Base-by-base conservation (phyloP, 2,888 invertebrate genomes). In the Chloromyia formosa region DNA sequence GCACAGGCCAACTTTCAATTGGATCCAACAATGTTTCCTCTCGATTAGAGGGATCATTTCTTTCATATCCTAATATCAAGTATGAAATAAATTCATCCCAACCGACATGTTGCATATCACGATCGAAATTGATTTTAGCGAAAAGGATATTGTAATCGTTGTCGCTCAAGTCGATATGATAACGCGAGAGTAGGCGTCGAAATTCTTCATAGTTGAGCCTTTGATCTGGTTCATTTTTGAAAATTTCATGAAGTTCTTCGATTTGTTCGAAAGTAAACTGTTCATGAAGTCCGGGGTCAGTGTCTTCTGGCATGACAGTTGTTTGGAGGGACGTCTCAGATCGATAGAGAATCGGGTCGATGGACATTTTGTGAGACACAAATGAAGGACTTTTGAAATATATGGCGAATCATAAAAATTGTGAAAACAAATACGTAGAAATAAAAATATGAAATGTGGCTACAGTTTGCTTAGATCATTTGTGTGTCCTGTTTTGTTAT, bases 1-100 rank as follows among this genome's bases (percentile, higher is more conserved):
- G 82, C 49, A 84, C 82, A 0, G 92, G 92, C 16, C 86, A 81
- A 9, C 86, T 87, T 76, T 89, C 88, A 79, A 93, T 90, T 10
- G 93, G 92, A 49, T 86, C 83, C 79, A 90, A 89, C 74, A 93
- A 82, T 1, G 88, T 85, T 79, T 90, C 89, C 75, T 89, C 89
- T 81, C 90, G 89, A 78, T 87, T 86, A 79, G 89, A 88, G 0
- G 88, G 87, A 80, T 92, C 91, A 78, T 89, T 89, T 68, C 88
- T 88, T 83, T 91, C 90, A 85, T 91, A 93, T 61, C 92, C 92
- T 76, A 93, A 86, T 76, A 94, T 88, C 78, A 94, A 85, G 85
- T 92, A 91, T 0, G 93, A 92, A 35, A 94, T 89, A 80, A 94
- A 89, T 83, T 94, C 94, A 81, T 93, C 90, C 94, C 94, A 94